Base-by-base conservation (phyloP, 2,797 vertebrate species). In the Limosa lapponica region DNA sequence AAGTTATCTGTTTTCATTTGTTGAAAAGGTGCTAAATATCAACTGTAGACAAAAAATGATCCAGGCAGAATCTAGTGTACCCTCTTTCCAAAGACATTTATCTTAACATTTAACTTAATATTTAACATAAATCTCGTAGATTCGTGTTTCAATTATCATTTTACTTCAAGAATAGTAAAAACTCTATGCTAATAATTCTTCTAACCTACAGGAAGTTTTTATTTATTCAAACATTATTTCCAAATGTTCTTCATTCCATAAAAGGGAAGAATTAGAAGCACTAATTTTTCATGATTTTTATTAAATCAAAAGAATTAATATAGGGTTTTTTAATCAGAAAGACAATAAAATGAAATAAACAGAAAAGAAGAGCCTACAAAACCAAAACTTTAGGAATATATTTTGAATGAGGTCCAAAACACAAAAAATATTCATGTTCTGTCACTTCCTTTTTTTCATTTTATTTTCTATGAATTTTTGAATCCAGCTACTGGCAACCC, bases 401-500 rank as follows among this genome's bases (percentile, higher is more conserved):
- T 74, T 86, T 37, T 74, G 48, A 61, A 22, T 46, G 1, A 82
- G 57, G 6, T 81, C 15, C 11, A 46, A 67, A 85, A n/a, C 12
- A 52, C 4, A 8, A 20, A 75, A 77, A 78, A 46, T 15, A 66
- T 13, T 43, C 5, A 52, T 70, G 1, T 34, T 57, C 44, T 93
- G 32, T 37, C 44, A 44, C 32, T 80, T 91, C 16, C 4, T 71
- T 51, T 41, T 67, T 72, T 79, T 48, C 3, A n/a, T 62, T 75
- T 70, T 43, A 18, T 87, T 87, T 87, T n/a, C 32, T n/a, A 24
- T 62, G 48, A 91, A 71, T 82, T 87, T 43, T 72, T 59, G 11
- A 82, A 39, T 64, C 7, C 54, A 82, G 52, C 44, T 72, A 54
- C 61, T 62, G 79, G 79, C 37, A 67, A 82, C 13, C 22, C 23